Conservation (phyloP, 2,113 vertebrate genomes). For the Lycaon pictus region DNA sequence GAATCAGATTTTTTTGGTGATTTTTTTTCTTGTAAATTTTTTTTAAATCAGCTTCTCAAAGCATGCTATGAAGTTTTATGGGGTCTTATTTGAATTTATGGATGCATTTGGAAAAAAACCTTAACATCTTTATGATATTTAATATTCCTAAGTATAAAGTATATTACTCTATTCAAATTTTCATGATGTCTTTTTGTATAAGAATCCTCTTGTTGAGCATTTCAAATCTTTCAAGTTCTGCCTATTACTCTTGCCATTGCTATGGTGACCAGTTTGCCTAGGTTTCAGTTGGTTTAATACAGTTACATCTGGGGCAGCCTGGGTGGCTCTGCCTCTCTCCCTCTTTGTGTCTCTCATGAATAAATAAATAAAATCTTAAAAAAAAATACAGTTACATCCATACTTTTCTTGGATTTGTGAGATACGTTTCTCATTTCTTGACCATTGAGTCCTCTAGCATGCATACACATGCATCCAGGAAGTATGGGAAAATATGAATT, state of each 20-base stretch:
- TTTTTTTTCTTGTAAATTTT: not conserved
- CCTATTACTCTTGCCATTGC: not conserved
- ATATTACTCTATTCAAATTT: not conserved
- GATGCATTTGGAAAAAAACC: not conserved
- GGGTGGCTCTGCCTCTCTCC: no score
- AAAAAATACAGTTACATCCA: not conserved
- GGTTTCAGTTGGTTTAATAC: not conserved
- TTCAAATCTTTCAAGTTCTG: not conserved
- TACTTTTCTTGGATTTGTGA: not conserved
- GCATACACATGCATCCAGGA: not conserved
- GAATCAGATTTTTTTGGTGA: not conserved
- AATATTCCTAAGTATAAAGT: not conserved
- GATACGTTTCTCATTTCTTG: not conserved
- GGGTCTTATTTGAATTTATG: slow-evolving; percentile 1
- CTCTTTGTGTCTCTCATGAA: no score
- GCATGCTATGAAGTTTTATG: not conserved
- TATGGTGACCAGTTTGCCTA: not conserved
- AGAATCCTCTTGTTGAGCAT: not conserved
- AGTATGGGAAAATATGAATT: not conserved
- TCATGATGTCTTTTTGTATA: not conserved
- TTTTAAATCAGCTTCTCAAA: not conserved
- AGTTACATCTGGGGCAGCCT: no score
- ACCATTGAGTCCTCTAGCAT: not conserved
- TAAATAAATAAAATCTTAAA: no score
- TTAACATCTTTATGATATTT: not conserved